Evolutionary conservation across 2,797 vertebrate species (phyloP).

Genomic region (Lycodopsis pacificus): DNA sequence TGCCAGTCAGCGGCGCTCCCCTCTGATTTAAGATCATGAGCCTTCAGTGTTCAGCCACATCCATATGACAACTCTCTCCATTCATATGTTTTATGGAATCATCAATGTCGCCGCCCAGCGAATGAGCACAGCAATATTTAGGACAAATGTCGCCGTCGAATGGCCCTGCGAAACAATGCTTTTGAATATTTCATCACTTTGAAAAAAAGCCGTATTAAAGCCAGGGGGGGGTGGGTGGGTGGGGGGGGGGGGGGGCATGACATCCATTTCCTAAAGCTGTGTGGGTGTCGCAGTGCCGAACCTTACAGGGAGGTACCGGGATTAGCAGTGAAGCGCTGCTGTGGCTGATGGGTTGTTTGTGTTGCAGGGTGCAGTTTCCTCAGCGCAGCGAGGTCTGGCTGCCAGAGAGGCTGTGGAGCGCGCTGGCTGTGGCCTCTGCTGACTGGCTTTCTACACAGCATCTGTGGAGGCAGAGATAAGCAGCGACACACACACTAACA

Average conservation of each 20-base stretch:
- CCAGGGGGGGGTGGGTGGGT: not conserved
- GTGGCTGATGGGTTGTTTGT: slow-evolving; percentile 75
- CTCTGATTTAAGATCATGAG: slow-evolving; percentile 85
- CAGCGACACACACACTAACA: slow-evolving; percentile 38
- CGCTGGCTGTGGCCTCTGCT: slow-evolving; percentile 69
- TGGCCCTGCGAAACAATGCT: slow-evolving; percentile 65
- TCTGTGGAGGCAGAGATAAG: slow-evolving; percentile 79
- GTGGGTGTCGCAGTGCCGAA: slow-evolving; percentile 58
- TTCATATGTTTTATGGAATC: slow-evolving; percentile 86
- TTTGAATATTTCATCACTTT: slow-evolving; percentile 77
- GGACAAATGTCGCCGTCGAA: slow-evolving; percentile 68
- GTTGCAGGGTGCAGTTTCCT: slow-evolving; percentile 78
- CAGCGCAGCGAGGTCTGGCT: slow-evolving; percentile 58
- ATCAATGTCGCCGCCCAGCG: slow-evolving; percentile 74
- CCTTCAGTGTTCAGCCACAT: slow-evolving; percentile 71
- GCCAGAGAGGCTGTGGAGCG: slow-evolving; percentile 63
- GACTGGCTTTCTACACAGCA: slow-evolving; percentile 73
- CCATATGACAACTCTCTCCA: slow-evolving; percentile 81
- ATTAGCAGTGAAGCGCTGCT: slow-evolving; percentile 63
- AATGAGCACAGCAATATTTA: slow-evolving; percentile 78
- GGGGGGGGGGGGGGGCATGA: slow-evolving; percentile 8
- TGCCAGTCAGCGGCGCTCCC: slow-evolving; percentile 68
- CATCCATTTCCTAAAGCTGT: slow-evolving; percentile 62
- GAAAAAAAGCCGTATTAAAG: slow-evolving; percentile 61
- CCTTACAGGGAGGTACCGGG: slow-evolving; percentile 64